These are phyloP conservation scores for Mus spicilegus DNA, from an alignment of 2,113 vertebrate species.

Conservation along the genomic window DNA sequence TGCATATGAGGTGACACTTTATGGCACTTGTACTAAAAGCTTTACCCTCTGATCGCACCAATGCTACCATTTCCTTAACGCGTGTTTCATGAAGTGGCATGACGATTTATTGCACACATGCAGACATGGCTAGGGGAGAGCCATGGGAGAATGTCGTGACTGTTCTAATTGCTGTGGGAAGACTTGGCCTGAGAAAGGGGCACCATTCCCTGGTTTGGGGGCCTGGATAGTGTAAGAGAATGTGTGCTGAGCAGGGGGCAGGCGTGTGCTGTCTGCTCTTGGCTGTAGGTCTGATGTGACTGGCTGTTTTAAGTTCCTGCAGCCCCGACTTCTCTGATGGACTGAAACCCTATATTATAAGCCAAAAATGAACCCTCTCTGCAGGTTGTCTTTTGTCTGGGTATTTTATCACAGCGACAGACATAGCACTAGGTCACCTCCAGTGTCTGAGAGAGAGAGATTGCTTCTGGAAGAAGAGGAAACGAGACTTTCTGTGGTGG, in stretches of 20 bases:
- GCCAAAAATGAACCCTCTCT: background rate
- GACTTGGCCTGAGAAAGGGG: background rate
- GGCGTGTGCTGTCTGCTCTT: background rate
- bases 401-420: background rate
- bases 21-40: background rate
- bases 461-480: background rate
- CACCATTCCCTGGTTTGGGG: background rate
- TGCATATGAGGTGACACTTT: background rate
- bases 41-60: background rate
- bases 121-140: background rate
- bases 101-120: background rate
- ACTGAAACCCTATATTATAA: background rate
- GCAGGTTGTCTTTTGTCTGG: background rate
- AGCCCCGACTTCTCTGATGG: background rate
- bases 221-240: background rate
- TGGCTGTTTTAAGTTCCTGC: background rate
- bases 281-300: background rate
- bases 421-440: too few relatives aligned
- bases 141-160: background rate
- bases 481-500: background rate
- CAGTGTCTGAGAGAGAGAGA: background rate
- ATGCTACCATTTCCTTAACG: background rate
- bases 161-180: background rate
- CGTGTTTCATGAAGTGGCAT: too few relatives aligned
- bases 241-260: accelerated